Conservation (phyloP, 1,140 invertebrate species). For the Zaprionus kolodkinae region DNA sequence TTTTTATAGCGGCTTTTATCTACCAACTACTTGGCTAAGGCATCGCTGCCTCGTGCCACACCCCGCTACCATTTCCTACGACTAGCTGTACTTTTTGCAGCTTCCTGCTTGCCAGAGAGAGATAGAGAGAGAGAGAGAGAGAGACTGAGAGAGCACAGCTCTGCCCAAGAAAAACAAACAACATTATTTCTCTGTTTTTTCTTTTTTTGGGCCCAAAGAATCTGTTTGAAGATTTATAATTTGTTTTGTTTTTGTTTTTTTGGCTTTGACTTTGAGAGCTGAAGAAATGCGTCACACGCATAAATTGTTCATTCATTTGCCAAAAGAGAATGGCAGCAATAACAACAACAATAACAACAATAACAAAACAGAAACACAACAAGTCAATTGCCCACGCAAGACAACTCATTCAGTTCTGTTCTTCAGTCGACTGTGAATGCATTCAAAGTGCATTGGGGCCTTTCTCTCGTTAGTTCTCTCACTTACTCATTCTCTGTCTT, state of each 20-base stretch:
- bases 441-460: slow-evolving; percentile 63
- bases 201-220: slow-evolving; percentile 51
- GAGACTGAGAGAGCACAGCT: neutral
- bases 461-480: slow-evolving; percentile 8
- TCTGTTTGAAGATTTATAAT: slow-evolving; percentile 80
- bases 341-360: slow-evolving; percentile 23
- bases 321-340: slow-evolving; percentile 47
- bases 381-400: slow-evolving; percentile 62
- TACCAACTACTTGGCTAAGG: slow-evolving; percentile 75
- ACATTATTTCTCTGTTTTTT: slow-evolving; percentile 13
- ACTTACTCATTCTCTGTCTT: neutral
- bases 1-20: slow-evolving; percentile 83
- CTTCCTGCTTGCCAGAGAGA: slow-evolving; percentile 19
- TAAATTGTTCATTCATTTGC: slow-evolving; percentile 77
- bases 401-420: slow-evolving; percentile 59
- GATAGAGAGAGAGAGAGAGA: neutral
- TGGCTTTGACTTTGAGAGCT: slow-evolving; percentile 78
- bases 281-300: slow-evolving; percentile 72
- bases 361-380: slow-evolving; percentile 23
- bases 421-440: slow-evolving; percentile 40
- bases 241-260: slow-evolving; percentile 70
- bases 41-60: neutral
- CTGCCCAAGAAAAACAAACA: neutral
- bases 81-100: slow-evolving; percentile 17
- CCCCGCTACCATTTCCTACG: neutral